Conservation (phyloP, 2,113 vertebrate species). For the Monarcha castaneiventris region DNA sequence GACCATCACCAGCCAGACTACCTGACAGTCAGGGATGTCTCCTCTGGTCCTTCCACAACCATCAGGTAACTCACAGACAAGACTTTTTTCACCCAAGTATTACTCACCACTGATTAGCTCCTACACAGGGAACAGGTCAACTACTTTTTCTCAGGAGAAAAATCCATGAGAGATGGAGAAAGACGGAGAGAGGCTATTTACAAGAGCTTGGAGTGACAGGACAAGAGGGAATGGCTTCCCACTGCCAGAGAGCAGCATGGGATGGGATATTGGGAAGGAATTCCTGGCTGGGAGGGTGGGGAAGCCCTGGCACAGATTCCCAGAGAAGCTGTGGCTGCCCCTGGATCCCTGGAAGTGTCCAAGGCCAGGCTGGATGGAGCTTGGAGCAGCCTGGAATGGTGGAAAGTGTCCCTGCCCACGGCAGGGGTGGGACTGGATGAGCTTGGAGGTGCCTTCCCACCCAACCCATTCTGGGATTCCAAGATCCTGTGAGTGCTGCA, state of each 20-base stretch:
- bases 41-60: neutral
- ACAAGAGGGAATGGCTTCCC: neutral
- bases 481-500: neutral
- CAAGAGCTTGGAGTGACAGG: neutral
- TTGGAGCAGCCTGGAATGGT: accelerated
- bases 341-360: neutral
- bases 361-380: accelerated
- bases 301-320: neutral
- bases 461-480: neutral
- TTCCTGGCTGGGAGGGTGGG: neutral
- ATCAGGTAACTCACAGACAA: neutral
- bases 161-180: neutral
- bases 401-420: neutral
- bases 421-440: neutral
- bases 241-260: neutral
- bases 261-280: neutral
- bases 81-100: neutral
- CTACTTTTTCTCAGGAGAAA: neutral
- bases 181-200: neutral
- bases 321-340: neutral
- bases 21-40: neutral
- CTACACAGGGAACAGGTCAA: neutral
- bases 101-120: neutral
- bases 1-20: neutral
- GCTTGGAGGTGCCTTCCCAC: neutral